Percentiles rank a stretch among this genome's conserved stretches.
Conservation (phyloP, 2,888 invertebrate species). For the Steromphala cineraria region DNA sequence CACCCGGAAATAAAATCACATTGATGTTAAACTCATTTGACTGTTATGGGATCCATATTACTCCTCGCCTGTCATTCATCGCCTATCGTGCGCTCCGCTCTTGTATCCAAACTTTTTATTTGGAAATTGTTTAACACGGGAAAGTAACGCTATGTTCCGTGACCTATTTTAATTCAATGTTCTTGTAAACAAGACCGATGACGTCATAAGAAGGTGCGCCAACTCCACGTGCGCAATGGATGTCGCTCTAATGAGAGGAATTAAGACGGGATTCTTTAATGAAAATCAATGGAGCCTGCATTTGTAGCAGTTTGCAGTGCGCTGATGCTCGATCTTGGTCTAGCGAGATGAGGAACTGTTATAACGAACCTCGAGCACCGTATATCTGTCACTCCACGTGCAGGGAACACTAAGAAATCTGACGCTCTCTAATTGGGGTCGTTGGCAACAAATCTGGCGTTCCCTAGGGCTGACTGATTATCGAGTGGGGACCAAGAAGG, state of each 20-base stretch:
- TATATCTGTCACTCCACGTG: background rate
- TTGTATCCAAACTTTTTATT: too few relatives aligned
- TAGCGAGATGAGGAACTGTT: background rate
- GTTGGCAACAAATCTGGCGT: slow-evolving; percentile 16
- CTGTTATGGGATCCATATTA: too few relatives aligned
- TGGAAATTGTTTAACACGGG: too few relatives aligned
- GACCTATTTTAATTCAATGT: too few relatives aligned
- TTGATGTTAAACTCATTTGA: too few relatives aligned
- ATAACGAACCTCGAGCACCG: background rate
- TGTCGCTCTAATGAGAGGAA: background rate
- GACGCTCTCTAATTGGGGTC: slow-evolving; percentile 17
- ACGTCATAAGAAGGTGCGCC: slow-evolving; percentile 1
- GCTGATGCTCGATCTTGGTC: background rate
- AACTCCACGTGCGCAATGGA: background rate
- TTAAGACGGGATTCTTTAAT: slow-evolving; percentile 1
- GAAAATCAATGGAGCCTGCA: background rate
- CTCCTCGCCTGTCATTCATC: too few relatives aligned
- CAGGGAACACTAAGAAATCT: background rate
- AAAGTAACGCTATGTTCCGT: too few relatives aligned
- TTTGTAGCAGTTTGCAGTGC: background rate
- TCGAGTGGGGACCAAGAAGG: background rate
- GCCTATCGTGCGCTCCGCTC: too few relatives aligned
- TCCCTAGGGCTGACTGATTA: slow-evolving; percentile 21
- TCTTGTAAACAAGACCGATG: background rate
- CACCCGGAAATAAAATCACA: too few relatives aligned